Evolutionary conservation across 2,113 vertebrate genomes (phyloP).

Genomic region (Pseudorasbora parva): DNA sequence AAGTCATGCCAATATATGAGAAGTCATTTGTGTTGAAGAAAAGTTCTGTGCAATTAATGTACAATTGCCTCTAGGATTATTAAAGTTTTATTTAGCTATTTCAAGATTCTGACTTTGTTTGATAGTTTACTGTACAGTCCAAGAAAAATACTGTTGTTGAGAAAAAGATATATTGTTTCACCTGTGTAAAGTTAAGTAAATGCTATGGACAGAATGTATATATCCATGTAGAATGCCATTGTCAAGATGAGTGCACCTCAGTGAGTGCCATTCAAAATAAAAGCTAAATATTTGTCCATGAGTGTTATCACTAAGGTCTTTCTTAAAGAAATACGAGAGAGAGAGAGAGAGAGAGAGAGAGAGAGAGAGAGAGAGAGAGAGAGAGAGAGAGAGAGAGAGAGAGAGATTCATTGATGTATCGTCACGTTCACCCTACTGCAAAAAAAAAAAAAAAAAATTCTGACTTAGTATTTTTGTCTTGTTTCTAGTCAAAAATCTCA

Average conservation of each 20-base stretch:
- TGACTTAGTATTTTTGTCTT: too few species aligned
- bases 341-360: too few species aligned
- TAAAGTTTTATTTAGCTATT: slow-evolving; percentile 97
- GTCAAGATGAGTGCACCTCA: slow-evolving; percentile 8
- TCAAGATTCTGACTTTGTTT: slow-evolving; percentile 66
- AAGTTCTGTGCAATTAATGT: slow-evolving; percentile 91
- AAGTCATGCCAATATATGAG: slow-evolving; percentile 83
- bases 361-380: too few species aligned
- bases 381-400: too few species aligned
- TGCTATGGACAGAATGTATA: slow-evolving; percentile 42
- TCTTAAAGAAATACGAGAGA: neutral
- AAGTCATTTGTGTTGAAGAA: slow-evolving; percentile 81
- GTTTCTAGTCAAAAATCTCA: too few species aligned
- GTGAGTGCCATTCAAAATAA: slow-evolving; percentile 39
- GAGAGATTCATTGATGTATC: too few species aligned
- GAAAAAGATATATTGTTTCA: slow-evolving; percentile 37
- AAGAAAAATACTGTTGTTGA: slow-evolving; percentile 33
- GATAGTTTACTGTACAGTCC: slow-evolving; percentile 32
- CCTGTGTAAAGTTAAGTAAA: slow-evolving; percentile 36
- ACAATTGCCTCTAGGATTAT: slow-evolving; percentile 94
- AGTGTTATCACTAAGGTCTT: neutral
- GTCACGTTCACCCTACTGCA: too few species aligned
- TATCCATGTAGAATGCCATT: slow-evolving; percentile 38
- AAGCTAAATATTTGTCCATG: slow-evolving; percentile 40
- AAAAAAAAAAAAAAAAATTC: too few species aligned